These are phyloP conservation scores for Luscinia megarhynchos DNA, from an alignment of 2,797 vertebrate genomes.

Conservation along the genomic window DNA sequence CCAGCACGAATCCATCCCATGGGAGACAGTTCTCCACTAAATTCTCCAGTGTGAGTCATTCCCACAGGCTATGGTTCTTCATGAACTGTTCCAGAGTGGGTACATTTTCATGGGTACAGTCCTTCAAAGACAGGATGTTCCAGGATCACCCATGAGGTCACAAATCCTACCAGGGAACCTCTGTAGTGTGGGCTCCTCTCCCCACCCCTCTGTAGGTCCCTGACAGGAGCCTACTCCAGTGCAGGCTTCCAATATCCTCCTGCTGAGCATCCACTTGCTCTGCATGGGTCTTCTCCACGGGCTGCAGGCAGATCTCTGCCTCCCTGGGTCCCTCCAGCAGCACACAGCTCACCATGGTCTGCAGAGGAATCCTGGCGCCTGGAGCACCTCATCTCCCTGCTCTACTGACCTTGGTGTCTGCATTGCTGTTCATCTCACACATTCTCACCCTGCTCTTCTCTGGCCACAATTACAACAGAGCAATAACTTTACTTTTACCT, in stretches of 20 bases:
- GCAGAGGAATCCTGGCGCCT: background rate
- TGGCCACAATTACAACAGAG: rapidly evolving
- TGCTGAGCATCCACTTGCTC: rapidly evolving
- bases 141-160: background rate
- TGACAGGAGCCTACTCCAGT: background rate
- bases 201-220: background rate
- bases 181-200: background rate
- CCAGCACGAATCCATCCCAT: no score
- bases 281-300: rapidly evolving
- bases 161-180: background rate
- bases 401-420: background rate
- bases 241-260: background rate
- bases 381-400: background rate
- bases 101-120: background rate
- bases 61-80: background rate
- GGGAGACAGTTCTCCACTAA: background rate
- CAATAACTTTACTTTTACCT: background rate
- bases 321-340: background rate
- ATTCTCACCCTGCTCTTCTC: background rate
- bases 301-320: background rate
- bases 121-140: background rate
- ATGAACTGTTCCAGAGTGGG: background rate
- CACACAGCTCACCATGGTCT: background rate
- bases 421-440: background rate
- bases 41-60: background rate